Evolutionary conservation across 2,888 invertebrate species (phyloP).

Genomic region (Diarsia dahlii): DNA sequence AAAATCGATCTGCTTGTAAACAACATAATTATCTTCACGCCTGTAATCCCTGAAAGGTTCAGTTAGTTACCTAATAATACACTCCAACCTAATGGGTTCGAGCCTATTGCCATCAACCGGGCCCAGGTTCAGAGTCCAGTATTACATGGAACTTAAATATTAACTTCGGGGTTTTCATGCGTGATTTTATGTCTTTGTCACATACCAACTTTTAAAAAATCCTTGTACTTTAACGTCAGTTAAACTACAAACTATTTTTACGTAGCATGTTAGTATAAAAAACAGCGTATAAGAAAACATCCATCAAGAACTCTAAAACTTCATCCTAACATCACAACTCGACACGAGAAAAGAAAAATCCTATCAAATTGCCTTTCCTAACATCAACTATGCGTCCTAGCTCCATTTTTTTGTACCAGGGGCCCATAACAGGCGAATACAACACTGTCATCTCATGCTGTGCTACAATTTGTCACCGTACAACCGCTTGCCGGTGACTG

Average conservation of each 20-base stretch:
- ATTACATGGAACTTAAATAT: too few relatives aligned
- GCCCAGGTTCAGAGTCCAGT: too few relatives aligned
- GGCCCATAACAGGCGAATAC: constrained; percentile 56
- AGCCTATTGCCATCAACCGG: too few relatives aligned
- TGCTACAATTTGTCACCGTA: constrained; percentile 66
- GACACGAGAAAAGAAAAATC: not conserved
- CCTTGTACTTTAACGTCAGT: too few relatives aligned
- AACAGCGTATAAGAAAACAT: not conserved
- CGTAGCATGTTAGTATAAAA: rapidly evolving
- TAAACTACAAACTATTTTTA: not conserved
- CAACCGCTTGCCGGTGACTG: constrained; percentile 66
- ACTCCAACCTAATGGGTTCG: too few relatives aligned
- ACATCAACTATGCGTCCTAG: constrained; percentile 1
- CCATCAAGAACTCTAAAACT: not conserved
- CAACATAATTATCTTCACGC: not conserved
- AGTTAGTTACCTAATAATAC: too few relatives aligned
- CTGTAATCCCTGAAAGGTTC: not conserved
- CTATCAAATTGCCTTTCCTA: constrained; percentile 1
- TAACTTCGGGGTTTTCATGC: too few relatives aligned
- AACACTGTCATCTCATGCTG: constrained; percentile 64
- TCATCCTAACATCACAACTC: not conserved
- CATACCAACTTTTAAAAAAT: not conserved
- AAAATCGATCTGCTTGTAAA: not conserved
- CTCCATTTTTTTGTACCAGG: constrained; percentile 42
- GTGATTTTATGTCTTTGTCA: not conserved